These are phyloP conservation scores for Camponotus floridanus DNA, from an alignment of 1,140 invertebrate genomes.

Conservation along the genomic window DNA sequence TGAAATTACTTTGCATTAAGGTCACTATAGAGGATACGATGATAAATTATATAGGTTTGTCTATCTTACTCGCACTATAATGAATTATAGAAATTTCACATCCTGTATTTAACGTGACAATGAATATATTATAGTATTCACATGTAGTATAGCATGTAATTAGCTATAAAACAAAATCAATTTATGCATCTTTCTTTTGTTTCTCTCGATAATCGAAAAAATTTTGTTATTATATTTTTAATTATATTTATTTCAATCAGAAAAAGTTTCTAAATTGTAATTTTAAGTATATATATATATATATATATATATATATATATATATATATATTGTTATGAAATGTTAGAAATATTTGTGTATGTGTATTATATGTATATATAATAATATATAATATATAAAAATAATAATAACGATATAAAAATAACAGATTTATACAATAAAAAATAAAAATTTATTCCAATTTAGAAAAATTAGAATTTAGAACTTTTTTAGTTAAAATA, in stretches of 20 bases:
- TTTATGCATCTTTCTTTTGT: neutral
- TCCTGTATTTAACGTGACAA: neutral
- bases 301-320: too few relatives aligned
- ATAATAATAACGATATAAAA: too few relatives aligned
- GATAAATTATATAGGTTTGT: constrained; percentile 22
- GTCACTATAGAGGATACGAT: neutral
- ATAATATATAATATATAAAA: too few relatives aligned
- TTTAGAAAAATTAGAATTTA: too few relatives aligned
- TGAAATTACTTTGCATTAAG: constrained; percentile 24
- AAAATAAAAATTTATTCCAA: too few relatives aligned
- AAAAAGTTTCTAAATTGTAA: neutral
- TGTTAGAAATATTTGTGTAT: too few relatives aligned
- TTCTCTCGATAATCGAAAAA: neutral
- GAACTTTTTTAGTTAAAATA: too few relatives aligned
- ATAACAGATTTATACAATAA: too few relatives aligned
- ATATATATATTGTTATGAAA: too few relatives aligned
- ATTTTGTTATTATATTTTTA: constrained; percentile 2
- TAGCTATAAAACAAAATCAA: constrained; percentile 5
- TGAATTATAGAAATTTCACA: constrained; percentile 12
- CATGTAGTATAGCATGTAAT: neutral
- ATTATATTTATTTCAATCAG: neutral
- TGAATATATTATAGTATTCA: neutral
- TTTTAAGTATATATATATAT: neutral
- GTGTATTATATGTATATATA: too few relatives aligned
- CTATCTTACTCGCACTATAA: constrained; percentile 8